phyloP scores from a whole-genome alignment of 2,888 invertebrate species.

The Meteorus cinctellus region DNA sequence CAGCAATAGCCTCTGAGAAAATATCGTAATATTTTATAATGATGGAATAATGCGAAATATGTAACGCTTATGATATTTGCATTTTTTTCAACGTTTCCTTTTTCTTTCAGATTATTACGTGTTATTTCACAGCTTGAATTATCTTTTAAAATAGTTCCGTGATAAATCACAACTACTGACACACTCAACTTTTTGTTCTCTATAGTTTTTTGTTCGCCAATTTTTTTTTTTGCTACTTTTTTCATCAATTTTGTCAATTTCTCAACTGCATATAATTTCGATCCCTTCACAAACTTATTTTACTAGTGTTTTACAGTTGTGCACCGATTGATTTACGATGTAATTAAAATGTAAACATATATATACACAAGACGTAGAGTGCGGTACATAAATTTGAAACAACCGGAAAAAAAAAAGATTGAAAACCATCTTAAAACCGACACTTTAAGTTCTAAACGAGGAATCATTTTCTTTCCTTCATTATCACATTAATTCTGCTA shows the following conservation, averaged over 20 bases:
- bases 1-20: background rate
- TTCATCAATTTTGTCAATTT: background rate
- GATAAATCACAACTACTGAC: background rate
- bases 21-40: constrained; percentile 12
- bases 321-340: constrained; percentile 5
- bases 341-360: background rate
- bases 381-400: background rate
- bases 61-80: background rate
- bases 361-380: background rate
- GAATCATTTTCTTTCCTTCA: background rate
- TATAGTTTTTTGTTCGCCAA: background rate
- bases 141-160: background rate
- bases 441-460: background rate
- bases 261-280: background rate
- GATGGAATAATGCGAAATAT: constrained; percentile 4
- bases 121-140: constrained; percentile 1
- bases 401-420: background rate
- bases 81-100: background rate
- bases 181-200: background rate
- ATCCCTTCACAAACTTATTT: background rate
- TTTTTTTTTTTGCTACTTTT: background rate
- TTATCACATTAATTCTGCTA: background rate
- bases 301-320: background rate
- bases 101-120: background rate
- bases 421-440: background rate